Percentiles rank a stretch among this genome's conserved stretches.
These are phyloP conservation scores for Limnephilus lunatus DNA, from an alignment of 2,888 invertebrate species.

Conservation along the genomic window DNA sequence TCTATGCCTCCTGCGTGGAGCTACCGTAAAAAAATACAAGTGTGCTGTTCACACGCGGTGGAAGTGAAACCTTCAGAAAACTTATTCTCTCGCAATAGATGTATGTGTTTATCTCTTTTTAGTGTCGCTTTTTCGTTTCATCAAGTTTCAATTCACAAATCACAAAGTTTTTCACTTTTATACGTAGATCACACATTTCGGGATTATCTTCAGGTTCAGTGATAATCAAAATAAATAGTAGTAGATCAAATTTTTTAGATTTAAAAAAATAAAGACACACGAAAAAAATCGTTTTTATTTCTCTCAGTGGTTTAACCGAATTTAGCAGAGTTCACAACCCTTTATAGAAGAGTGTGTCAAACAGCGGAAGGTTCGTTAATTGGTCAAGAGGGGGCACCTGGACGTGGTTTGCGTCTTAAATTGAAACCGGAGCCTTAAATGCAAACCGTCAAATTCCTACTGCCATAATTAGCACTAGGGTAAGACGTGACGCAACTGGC, in stretches of 20 bases:
- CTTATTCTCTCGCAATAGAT: too few relatives aligned
- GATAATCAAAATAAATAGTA: neutral
- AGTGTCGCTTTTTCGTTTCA: too few relatives aligned
- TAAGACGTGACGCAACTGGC: conserved; percentile 24
- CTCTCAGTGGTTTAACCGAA: neutral
- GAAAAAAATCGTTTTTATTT: neutral
- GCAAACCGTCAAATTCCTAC: conserved; percentile 39
- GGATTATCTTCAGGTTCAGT: neutral
- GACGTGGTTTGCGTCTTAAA: conserved; percentile 43
- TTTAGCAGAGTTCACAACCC: neutral
- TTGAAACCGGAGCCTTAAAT: conserved; percentile 39
- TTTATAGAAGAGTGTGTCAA: conserved; percentile 36
- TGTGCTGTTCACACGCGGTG: too few relatives aligned
- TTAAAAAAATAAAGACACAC: neutral
- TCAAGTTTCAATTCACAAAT: too few relatives aligned
- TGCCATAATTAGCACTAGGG: conserved; percentile 31
- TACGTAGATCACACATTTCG: too few relatives aligned
- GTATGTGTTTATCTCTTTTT: too few relatives aligned
- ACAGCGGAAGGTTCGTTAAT: conserved; percentile 16
- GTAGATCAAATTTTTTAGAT: neutral
- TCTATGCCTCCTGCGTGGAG: too few relatives aligned
- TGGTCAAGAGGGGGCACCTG: conserved; percentile 7
- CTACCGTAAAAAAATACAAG: too few relatives aligned
- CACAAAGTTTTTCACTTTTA: too few relatives aligned
- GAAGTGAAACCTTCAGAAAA: too few relatives aligned